Evolutionary conservation across 2,797 vertebrate genomes (phyloP).

Genomic region (Acanthurus tractus): DNA sequence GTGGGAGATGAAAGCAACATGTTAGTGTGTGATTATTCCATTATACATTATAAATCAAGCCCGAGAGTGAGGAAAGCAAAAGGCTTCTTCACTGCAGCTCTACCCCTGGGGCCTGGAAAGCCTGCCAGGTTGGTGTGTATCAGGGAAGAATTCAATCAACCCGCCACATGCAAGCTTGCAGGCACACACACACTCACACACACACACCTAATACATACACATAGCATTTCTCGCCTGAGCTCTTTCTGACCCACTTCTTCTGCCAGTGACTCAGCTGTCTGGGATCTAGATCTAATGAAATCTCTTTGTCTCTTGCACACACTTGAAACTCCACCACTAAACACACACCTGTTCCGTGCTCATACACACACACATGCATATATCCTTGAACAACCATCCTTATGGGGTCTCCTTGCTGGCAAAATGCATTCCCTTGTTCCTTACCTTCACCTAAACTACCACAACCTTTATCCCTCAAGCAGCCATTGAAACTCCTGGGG

Average conservation of each 20-base stretch:
- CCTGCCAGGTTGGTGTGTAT: conserved; percentile 71
- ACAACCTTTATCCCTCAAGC: too few relatives aligned
- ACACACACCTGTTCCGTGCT: conserved; percentile 51
- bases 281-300: conserved; percentile 47
- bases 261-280: conserved; percentile 53
- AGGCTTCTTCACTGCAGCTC: conserved; percentile 46
- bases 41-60: conserved; percentile 44
- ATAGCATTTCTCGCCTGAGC: conserved; percentile 39
- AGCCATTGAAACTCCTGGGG: too few relatives aligned
- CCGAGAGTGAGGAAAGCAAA: conserved; percentile 10
- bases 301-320: conserved; percentile 31
- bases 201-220: background rate
- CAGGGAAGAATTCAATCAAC: conserved; percentile 73
- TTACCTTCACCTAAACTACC: too few relatives aligned
- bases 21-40: conserved; percentile 40
- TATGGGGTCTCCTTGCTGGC: too few relatives aligned
- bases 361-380: background rate
- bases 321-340: conserved; percentile 49
- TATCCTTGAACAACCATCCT: too few relatives aligned
- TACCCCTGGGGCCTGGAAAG: conserved; percentile 57
- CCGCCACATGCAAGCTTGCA: conserved; percentile 36
- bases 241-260: conserved; percentile 61
- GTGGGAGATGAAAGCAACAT: conserved; percentile 50
- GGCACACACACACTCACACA: conserved; percentile 9
- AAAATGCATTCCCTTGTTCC: too few relatives aligned